Percentiles rank a stretch among this genome's conserved stretches.
Evolutionary conservation across 2,888 invertebrate species (phyloP).

Genomic region (Ichneumoninae sp.): DNA sequence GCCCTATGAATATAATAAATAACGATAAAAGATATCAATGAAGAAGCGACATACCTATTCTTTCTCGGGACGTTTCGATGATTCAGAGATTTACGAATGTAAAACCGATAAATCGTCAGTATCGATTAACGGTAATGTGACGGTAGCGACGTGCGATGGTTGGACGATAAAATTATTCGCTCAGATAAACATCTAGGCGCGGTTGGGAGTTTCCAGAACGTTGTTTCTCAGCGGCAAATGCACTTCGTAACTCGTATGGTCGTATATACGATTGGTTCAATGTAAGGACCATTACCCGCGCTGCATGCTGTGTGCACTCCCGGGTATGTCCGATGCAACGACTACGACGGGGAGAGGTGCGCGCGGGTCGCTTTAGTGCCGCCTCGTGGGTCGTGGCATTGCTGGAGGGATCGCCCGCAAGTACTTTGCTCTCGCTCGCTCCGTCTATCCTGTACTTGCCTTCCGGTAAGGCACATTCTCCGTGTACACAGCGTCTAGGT

Average conservation of each 20-base stretch:
- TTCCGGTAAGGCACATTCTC: conserved; percentile 6
- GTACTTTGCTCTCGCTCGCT: conserved; percentile 57
- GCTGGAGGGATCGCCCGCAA: conserved; percentile 62
- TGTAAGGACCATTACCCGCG: conserved; percentile 73
- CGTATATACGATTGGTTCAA: conserved; percentile 69
- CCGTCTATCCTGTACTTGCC: conserved; percentile 35
- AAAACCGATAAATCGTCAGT: conserved; percentile 37
- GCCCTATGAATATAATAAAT: neutral
- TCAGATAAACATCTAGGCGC: conserved; percentile 45
- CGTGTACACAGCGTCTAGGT: neutral
- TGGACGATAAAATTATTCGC: conserved; percentile 53
- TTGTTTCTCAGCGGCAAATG: conserved; percentile 71
- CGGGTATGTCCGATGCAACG: conserved; percentile 57
- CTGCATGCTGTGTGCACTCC: conserved; percentile 64
- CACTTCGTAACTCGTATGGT: conserved; percentile 67
- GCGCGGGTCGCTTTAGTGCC: conserved; percentile 62
- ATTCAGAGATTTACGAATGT: conserved; percentile 19
- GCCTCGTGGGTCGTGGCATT: conserved; percentile 64
- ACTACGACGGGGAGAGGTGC: conserved; percentile 21
- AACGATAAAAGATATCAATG: neutral
- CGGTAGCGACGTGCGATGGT: conserved; percentile 35
- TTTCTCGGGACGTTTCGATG: neutral
- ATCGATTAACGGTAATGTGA: conserved; percentile 49
- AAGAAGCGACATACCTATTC: neutral
- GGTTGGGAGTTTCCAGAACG: conserved; percentile 24